Base-by-base conservation (phyloP, 2,888 invertebrate genomes). In the Chymomyza procnemis region DNA sequence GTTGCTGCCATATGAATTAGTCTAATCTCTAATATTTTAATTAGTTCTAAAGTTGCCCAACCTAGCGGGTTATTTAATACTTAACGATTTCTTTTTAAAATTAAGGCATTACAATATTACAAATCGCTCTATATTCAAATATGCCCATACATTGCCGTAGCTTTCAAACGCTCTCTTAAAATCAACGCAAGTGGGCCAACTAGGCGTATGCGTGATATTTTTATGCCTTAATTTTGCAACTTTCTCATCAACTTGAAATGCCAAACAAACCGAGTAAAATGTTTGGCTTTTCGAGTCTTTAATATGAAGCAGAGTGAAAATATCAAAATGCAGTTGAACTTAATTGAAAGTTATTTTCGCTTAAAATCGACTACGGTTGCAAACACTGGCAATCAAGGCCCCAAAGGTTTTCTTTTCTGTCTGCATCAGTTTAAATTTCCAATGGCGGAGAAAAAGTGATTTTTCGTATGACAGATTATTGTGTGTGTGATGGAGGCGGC, bases 281-380 rank as follows among this genome's bases (percentile, higher is more conserved):
- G n/a, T 8, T 16, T 19, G 8, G 8, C 19, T n/a, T 18, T 12
- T 5, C 12, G 34, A 12, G 1, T 12, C 34, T 41, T 41, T 12
- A 41, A 41, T 9, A 12, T 19, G 14, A 16, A 6, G 26, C 26
- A 54, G 21, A n/a, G n/a, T n/a, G n/a, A 18, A 30, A 14, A 26
- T 57, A 14, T n/a, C n/a, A 16, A 47, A 47, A 47, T 14, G 60
- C 60, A 60, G 50, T 14, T 60, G 22, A n/a, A 19, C 19, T 62
- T 62, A 62, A 62, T 62, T 62, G 54, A 54, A 55, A 55, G 62
- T 47, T 62, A 54, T 41, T 62, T 55, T 54, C 46, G 55, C 21
- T 54, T 62, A 62, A 62, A 41, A 18, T 62, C 14, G n/a, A 55
- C 62, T 46, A 21, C 62, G 54, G 21, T 41, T 19, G 30, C 41